Base-by-base conservation (phyloP, 2,797 vertebrate species). In the Syngnathus acus region DNA sequence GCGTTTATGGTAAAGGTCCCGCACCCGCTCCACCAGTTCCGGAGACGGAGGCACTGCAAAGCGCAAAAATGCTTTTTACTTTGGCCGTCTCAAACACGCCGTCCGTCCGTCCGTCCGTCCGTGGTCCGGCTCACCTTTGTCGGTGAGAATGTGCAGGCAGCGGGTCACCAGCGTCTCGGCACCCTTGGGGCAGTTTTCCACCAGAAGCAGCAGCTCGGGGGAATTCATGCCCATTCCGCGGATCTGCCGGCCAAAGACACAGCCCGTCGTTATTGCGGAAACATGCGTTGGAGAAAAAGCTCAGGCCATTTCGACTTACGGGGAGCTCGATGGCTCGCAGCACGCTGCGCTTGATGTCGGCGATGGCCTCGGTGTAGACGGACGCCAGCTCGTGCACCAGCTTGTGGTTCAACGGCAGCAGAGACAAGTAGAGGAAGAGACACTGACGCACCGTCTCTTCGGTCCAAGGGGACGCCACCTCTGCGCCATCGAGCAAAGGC, bases 211-310 rank as follows among this genome's bases (percentile, higher is more conserved):
- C 68, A 98, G 89, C 78, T 98, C 95, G 0, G 95, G 96, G 0
- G 96, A 98, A 77, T 92, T 96, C 96, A 98, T 98, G 39, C 96
- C 96, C 96, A 98, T 98, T 2, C 95, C 96, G 0, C 96, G 92
- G 74, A 98, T 98, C 96, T 98, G 64, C 0, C 71, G 0, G 42
- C 11, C 42, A 43, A 43, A 43, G 42, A 43, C 42, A 10, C 32
- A 3, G 2, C 32, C 32, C 32, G 32, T 32, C 2, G 32, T 32
- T 32, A 32, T 32, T 4, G 32, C 0, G 32, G 32, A 32, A 32
- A 32, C 32, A 32, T 4, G 4, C 3, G 32, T 19, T 7, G 4
- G 19, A 5, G 1, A 26, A 40, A 26, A 32, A 10, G 39, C 1
- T 32, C 32, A 32, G 32, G 32, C 32, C 32, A 32, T 4, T 32